Conservation (phyloP, 2,888 invertebrate genomes). For the Ophion slaviceki region DNA sequence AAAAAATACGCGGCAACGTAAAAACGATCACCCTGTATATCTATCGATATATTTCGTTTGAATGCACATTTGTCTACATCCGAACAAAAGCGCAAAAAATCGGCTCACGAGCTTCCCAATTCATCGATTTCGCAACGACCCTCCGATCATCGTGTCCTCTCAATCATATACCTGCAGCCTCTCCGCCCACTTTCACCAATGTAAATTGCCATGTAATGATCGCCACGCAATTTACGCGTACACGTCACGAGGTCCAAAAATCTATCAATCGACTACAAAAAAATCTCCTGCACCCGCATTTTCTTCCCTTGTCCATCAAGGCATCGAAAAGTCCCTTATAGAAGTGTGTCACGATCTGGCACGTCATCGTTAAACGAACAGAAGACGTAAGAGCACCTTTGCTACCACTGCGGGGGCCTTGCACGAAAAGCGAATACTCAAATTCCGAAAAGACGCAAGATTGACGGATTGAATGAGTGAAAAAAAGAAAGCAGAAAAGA, state of each 20-base stretch:
- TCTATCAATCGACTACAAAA: not conserved
- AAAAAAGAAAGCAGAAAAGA: not conserved
- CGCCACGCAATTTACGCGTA: conserved; percentile 5
- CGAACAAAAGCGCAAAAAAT: conserved; percentile 20
- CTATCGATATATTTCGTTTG: no score
- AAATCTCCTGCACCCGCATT: not conserved
- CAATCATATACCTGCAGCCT: conserved; percentile 18
- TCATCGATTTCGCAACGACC: conserved; percentile 57
- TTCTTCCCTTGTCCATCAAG: not conserved
- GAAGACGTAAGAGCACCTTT: no score
- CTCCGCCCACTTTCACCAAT: conserved; percentile 10
- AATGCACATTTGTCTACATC: not conserved
- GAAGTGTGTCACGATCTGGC: not conserved
- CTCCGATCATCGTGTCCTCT: conserved; percentile 41
- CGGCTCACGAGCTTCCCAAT: conserved; percentile 26
- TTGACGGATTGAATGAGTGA: not conserved
- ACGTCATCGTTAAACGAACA: no score
- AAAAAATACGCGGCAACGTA: no score
- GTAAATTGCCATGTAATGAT: conserved; percentile 39
- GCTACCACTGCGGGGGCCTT: no score
- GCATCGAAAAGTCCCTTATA: not conserved
- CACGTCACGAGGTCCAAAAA: not conserved
- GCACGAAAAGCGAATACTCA: not conserved
- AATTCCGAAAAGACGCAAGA: not conserved
- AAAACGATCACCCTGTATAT: no score